These are phyloP conservation scores for Sinotaia quadrata DNA, from an alignment of 2,888 invertebrate species.

Conservation along the genomic window DNA sequence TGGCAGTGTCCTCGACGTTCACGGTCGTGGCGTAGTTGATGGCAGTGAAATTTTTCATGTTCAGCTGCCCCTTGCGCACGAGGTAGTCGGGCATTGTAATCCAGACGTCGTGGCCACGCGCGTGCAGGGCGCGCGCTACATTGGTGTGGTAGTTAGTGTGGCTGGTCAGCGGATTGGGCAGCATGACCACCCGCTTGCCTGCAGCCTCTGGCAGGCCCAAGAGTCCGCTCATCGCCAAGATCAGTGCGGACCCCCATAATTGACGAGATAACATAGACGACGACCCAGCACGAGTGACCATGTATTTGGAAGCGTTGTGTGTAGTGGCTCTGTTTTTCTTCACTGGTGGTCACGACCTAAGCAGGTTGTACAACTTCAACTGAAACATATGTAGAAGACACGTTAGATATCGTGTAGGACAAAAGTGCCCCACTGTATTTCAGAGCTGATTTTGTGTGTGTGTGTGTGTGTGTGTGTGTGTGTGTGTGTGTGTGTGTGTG, in stretches of 20 bases:
- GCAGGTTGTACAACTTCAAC: too few species aligned
- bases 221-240: not conserved
- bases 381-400: too few species aligned
- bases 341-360: too few species aligned
- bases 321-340: conserved; percentile 41
- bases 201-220: not conserved
- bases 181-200: conserved; percentile 32
- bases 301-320: conserved; percentile 29
- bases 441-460: too few species aligned
- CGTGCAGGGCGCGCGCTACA: conserved; percentile 23
- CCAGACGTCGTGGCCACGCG: conserved; percentile 18
- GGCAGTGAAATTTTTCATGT: conserved; percentile 22
- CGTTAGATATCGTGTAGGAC: too few species aligned
- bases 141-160: conserved; percentile 34
- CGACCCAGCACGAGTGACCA: too few species aligned
- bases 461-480: too few species aligned
- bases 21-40: conserved; percentile 24
- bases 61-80: conserved; percentile 22
- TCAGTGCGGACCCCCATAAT: too few species aligned
- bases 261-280: too few species aligned
- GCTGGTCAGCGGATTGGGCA: conserved; percentile 27
- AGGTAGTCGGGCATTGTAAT: conserved; percentile 26
- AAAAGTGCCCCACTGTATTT: too few species aligned
- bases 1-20: conserved; percentile 28
- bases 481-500: too few species aligned